Base-by-base conservation (phyloP, 2,113 vertebrate species). In the Struthidea cinerea region DNA sequence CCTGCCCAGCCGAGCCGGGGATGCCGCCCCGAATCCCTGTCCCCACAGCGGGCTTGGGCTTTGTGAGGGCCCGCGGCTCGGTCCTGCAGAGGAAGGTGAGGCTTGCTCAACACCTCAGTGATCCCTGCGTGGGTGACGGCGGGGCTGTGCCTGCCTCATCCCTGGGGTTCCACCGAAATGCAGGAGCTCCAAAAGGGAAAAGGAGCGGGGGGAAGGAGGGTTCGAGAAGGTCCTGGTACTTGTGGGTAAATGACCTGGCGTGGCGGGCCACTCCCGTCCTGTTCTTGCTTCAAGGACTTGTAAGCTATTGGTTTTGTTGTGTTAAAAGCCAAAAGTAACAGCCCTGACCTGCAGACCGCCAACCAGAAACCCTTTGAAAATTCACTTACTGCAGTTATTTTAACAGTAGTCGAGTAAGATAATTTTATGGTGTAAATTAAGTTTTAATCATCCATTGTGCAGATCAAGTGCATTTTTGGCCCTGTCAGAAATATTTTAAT, bases 81-180 rank as follows among this genome's bases (percentile, higher is more conserved):
- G 16, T 6, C 55, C 55, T 22, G 73, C 42, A 2, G 8, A 14
- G 46, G 22, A 27, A 26, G 22, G 46, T 7, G 46, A 50, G 75
- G 7, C 26, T 30, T 27, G 75, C 17, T 6, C 30, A 3, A 4
- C 7, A 0, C 47, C 46, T 61, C 8, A 2, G 0, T 26, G 7
- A 68, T 12, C 50, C 35, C 42, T 6, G 47, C 2, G 8, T 7
- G 46, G 85, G 30, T 39, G 53, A 15, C 15, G 4, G 44, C 16
- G 28, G 10, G 41, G 44, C 47, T 27, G n/a, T 8, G 24, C 3
- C 10, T 21, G 80, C 53, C 16, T 28, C 27, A 4, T 7, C 22
- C 11, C 0, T 39, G 7, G 7, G 6, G 3, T 35, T 24, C 1
- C 19, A 3, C 42, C 33, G n/a, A 18, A 41, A 18, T 42, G 10